phyloP scores from a whole-genome alignment of 1,140 invertebrate genomes.

The Drosophila arawakana region DNA sequence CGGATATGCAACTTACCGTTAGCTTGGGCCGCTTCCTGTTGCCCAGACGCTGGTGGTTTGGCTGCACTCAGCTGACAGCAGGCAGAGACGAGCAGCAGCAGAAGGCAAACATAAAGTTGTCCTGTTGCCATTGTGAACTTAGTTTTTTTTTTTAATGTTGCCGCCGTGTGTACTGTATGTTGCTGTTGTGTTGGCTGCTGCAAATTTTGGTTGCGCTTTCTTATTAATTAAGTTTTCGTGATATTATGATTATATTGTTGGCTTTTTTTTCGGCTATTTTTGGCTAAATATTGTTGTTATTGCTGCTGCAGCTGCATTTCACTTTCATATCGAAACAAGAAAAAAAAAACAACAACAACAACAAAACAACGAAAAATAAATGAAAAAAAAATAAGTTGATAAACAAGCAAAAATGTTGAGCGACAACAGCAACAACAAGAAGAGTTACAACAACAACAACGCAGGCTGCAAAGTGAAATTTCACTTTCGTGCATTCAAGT shows the following conservation, averaged over 20 bases:
- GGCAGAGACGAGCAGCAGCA: slow-evolving; percentile 35
- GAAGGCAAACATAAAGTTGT: slow-evolving; percentile 20
- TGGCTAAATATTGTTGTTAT: slow-evolving; percentile 13
- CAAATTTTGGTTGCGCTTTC: background rate
- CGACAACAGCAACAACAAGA: slow-evolving; percentile 33
- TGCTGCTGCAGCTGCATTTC: slow-evolving; percentile 52
- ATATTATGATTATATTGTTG: slow-evolving; percentile 12
- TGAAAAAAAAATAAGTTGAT: slow-evolving; percentile 35
- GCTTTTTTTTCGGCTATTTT: slow-evolving; percentile 5
- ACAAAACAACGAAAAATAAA: slow-evolving; percentile 3
- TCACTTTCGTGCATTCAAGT: slow-evolving; percentile 70
- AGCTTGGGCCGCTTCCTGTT: slow-evolving; percentile 57
- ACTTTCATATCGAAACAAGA: slow-evolving; percentile 49
- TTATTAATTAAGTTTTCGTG: slow-evolving; percentile 8
- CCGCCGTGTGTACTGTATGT: background rate
- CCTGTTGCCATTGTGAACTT: slow-evolving; percentile 19
- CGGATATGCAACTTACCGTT: slow-evolving; percentile 55
- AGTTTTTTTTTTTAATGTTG: background rate
- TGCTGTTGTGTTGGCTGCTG: slow-evolving; percentile 5
- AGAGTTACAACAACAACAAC: slow-evolving; percentile 20
- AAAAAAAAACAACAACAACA: slow-evolving; percentile 16
- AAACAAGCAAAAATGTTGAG: slow-evolving; percentile 38
- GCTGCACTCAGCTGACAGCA: slow-evolving; percentile 41
- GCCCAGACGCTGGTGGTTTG: slow-evolving; percentile 44
- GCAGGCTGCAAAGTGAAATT: slow-evolving; percentile 70